Evolutionary conservation across 2,888 invertebrate genomes (phyloP).

Genomic region (Epistrophe eligans): DNA sequence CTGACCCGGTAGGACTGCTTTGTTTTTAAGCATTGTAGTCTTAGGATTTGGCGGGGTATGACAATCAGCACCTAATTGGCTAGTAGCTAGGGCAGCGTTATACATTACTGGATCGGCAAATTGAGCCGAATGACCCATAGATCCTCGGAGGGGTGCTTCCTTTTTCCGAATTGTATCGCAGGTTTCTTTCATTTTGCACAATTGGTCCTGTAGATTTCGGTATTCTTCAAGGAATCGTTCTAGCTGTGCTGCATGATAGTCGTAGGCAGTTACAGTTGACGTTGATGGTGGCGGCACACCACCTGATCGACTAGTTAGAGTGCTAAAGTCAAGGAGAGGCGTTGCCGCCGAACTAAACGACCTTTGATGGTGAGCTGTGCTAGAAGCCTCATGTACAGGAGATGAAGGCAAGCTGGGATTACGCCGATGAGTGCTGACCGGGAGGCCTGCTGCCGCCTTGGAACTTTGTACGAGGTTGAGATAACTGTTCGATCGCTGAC

Average conservation of each 20-base stretch:
- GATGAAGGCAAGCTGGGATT: slow-evolving; percentile 88
- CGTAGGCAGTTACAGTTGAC: slow-evolving; percentile 87
- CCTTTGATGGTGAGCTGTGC: slow-evolving; percentile 79
- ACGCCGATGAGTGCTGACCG: slow-evolving; percentile 79
- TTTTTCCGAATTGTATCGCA: slow-evolving; percentile 88
- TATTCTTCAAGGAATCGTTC: slow-evolving; percentile 92
- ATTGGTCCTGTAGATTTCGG: slow-evolving; percentile 89
- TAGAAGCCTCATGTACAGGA: slow-evolving; percentile 84
- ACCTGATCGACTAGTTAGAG: slow-evolving; percentile 80
- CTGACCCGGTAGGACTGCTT: slow-evolving; percentile 84
- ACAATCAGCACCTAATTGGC: slow-evolving; percentile 77
- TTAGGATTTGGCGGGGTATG: slow-evolving; percentile 82
- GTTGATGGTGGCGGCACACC: slow-evolving; percentile 77
- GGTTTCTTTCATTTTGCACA: slow-evolving; percentile 92
- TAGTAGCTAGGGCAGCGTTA: slow-evolving; percentile 80
- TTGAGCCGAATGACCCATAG: slow-evolving; percentile 81
- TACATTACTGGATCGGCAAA: slow-evolving; percentile 84
- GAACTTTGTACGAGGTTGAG: slow-evolving; percentile 86
- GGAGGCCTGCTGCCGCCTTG: slow-evolving; percentile 71
- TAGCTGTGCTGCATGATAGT: slow-evolving; percentile 91
- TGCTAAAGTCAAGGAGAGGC: slow-evolving; percentile 81
- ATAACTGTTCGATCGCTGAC: slow-evolving; percentile 88
- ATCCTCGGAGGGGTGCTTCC: slow-evolving; percentile 81
- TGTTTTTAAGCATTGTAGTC: slow-evolving; percentile 86
- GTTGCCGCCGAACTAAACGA: slow-evolving; percentile 83